Evolutionary conservation across 2,888 invertebrate species (phyloP), one percentile per base, ranked within the genome.

Genomic region (Drosophila pseudotakahashii): DNA sequence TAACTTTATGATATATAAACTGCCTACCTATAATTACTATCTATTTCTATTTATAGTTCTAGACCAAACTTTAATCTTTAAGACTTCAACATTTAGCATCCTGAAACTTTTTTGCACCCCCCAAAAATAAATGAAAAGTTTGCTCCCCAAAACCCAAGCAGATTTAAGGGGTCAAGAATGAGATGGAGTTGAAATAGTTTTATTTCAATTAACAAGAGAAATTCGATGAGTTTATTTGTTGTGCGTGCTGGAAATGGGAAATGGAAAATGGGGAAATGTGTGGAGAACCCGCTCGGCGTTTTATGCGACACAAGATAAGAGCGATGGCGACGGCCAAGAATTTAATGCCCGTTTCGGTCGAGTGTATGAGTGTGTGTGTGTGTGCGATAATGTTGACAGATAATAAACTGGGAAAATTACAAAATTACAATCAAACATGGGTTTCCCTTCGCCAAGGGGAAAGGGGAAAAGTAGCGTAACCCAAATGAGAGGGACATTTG

Each of bases 141-240:
- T 53, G 11, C 16, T 23, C 26, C 61, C 19, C 10, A 19, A n/a
- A 26, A 9, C 26, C 41, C 32, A 44, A 14, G 42, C 26, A 19
- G 16, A 10, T 30, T 30, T 32, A 16, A 16, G 47, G 47, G 30
- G 16, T 16, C 32, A 30, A 30, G 14, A 30, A 16, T 13, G 16
- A 34, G 47, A 26, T 36, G 44, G 26, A 36, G 30, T 82, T 71
- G 75, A 80, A 84, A 84, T 84, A 84, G 84, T 84, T 84, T 84
- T 88, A 84, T 84, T 84, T 84, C 84, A 84, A 84, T 84, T 84
- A 84, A 84, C 83, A 86, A 75, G 87, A 88, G 81, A 82, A 82
- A 84, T 88, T 84, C 83, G 83, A 84, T 84, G 88, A 88, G 89
- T 84, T 88, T 86, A 88, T 84, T 84, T 88, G 79, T 73, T 84